These are phyloP conservation scores for Nesidiocoris tenuis DNA, from an alignment of 2,888 invertebrate genomes.

Conservation along the genomic window DNA sequence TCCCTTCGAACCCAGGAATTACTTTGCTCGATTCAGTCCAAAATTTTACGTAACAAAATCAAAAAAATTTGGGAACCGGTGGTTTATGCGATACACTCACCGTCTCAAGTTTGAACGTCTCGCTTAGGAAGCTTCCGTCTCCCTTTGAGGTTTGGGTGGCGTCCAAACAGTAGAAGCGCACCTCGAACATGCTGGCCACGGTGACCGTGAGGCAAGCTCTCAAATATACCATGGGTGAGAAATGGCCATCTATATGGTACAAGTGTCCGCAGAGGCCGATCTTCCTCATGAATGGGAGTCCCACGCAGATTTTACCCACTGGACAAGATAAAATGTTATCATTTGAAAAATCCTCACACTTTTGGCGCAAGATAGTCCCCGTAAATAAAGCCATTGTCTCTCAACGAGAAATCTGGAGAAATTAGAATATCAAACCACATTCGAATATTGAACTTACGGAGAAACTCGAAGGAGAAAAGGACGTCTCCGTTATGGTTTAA, in stretches of 20 bases:
- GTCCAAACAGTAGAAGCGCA: slow-evolving; percentile 21
- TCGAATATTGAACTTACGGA: slow-evolving; percentile 8
- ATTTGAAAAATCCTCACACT: no score
- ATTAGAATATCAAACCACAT: no score
- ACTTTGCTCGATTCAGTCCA: no score
- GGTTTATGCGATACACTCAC: no score
- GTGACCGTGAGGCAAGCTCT: slow-evolving; percentile 22
- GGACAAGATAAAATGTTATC: no score
- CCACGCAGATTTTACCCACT: slow-evolving; percentile 34
- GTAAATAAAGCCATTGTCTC: no score
- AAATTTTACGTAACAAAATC: no score
- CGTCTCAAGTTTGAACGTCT: no score
- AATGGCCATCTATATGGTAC: slow-evolving; percentile 8
- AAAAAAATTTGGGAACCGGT: no score
- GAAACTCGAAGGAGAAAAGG: slow-evolving; percentile 26
- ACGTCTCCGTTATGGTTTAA: slow-evolving; percentile 31
- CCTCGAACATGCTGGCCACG: background rate
- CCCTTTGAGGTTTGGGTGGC: background rate
- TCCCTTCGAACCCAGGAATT: no score
- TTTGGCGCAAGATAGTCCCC: no score
- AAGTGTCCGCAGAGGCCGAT: slow-evolving; percentile 18
- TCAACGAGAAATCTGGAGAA: no score
- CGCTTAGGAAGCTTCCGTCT: background rate
- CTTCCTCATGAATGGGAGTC: slow-evolving; percentile 23
- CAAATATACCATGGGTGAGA: background rate